Evolutionary conservation across 2,797 vertebrate genomes (phyloP).

Genomic region (Melanotaenia parkinsoni): DNA sequence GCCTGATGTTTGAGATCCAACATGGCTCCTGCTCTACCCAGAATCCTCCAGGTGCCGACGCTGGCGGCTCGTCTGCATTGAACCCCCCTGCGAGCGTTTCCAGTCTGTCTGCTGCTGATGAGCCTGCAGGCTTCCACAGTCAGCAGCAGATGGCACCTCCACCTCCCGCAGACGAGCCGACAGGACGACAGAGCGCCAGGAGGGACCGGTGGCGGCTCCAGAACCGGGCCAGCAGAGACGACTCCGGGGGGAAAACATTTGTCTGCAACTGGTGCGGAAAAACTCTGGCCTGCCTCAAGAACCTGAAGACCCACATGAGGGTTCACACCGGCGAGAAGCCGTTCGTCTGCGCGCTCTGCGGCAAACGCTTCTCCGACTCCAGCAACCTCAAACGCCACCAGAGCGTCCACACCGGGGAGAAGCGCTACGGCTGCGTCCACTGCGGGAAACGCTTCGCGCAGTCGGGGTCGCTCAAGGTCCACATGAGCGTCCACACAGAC

Average conservation of each 20-base stretch:
- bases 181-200: not conserved
- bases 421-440: slow-evolving; percentile 81
- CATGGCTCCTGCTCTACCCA: slow-evolving; percentile 32
- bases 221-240: slow-evolving; percentile 10
- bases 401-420: slow-evolving; percentile 83
- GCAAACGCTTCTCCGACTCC: slow-evolving; percentile 82
- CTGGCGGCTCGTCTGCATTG: slow-evolving; percentile 52
- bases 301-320: slow-evolving; percentile 82
- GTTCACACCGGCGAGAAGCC: slow-evolving; percentile 52
- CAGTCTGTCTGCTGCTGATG: no score
- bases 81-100: slow-evolving; percentile 13
- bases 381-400: slow-evolving; percentile 84
- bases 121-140: slow-evolving; percentile 12
- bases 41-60: slow-evolving; percentile 33
- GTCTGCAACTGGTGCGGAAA: slow-evolving; percentile 80
- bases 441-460: slow-evolving; percentile 83
- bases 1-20: slow-evolving; percentile 53
- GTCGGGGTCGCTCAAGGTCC: slow-evolving; percentile 79
- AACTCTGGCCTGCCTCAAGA: slow-evolving; percentile 80
- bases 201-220: slow-evolving; percentile 46
- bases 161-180: not conserved
- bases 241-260: slow-evolving; percentile 53
- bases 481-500: slow-evolving; percentile 76
- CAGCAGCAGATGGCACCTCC: slow-evolving; percentile 40
- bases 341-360: slow-evolving; percentile 79